Evolutionary conservation across 2,797 vertebrate species (phyloP).

Genomic region (Pantherophis alleghaniensis): DNA sequence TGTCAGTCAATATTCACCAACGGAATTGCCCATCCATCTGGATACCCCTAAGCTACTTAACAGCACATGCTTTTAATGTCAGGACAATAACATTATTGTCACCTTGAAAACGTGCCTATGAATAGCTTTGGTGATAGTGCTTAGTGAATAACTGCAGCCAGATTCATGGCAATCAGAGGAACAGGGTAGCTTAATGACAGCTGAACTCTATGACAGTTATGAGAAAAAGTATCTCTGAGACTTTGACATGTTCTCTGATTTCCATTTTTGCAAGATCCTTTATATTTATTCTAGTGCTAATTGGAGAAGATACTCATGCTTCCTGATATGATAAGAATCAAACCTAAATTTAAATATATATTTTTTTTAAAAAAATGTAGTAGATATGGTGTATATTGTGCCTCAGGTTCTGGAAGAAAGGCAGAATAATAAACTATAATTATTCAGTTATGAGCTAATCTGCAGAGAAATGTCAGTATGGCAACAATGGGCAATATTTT

Average conservation of each 20-base stretch:
- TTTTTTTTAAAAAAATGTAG: not conserved
- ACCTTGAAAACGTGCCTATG: not conserved
- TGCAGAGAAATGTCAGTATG: not conserved
- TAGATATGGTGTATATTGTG: not conserved
- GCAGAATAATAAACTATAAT: not conserved
- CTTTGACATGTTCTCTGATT: not conserved
- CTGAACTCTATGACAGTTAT: not conserved
- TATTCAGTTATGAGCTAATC: not conserved
- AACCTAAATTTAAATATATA: not conserved
- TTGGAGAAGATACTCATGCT: not conserved
- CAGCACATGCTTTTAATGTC: not conserved
- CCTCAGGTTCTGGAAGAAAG: not conserved
- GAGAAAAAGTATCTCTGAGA: not conserved
- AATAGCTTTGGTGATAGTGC: not conserved
- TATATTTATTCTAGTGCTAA: not conserved
- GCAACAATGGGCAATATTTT: not conserved
- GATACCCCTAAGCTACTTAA: not conserved
- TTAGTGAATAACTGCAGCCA: not conserved
- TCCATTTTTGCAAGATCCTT: not conserved
- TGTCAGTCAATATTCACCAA: slow-evolving; percentile 22
- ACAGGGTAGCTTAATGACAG: not conserved
- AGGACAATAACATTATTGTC: not conserved
- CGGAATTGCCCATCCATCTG: not conserved
- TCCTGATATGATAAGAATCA: not conserved
- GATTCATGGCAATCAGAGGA: too few species aligned